These are phyloP conservation scores for Aspidapion aeneum DNA, from an alignment of 2,888 invertebrate species.

Conservation along the genomic window DNA sequence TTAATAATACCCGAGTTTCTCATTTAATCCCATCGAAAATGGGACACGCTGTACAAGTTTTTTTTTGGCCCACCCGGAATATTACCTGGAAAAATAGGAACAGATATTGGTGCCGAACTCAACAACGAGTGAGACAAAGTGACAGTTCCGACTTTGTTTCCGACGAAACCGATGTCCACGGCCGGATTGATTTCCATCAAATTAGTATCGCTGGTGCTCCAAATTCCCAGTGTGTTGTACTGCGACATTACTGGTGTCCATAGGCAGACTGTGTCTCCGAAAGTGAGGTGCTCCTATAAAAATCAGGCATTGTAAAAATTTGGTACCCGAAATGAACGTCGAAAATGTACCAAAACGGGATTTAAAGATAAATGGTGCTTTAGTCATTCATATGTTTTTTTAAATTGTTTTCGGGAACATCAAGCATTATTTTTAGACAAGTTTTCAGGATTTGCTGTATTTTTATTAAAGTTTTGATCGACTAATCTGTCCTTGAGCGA, in stretches of 20 bases:
- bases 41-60: too few relatives aligned
- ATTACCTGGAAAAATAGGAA: conserved; percentile 38
- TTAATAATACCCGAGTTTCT: too few relatives aligned
- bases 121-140: conserved; percentile 42
- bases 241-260: conserved; percentile 47
- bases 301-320: conserved; percentile 9
- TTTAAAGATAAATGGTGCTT: too few relatives aligned
- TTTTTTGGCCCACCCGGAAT: conserved; percentile 37
- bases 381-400: too few relatives aligned
- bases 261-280: conserved; percentile 56
- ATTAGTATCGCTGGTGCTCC: conserved; percentile 44
- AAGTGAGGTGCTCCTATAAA: conserved; percentile 44
- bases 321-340: too few relatives aligned
- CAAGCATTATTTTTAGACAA: too few relatives aligned
- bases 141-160: conserved; percentile 37
- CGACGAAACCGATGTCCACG: conserved; percentile 45
- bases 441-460: too few relatives aligned
- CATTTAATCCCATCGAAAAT: too few relatives aligned
- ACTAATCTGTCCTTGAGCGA: too few relatives aligned
- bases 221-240: conserved; percentile 41
- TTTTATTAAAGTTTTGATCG: too few relatives aligned
- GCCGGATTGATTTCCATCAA: conserved; percentile 41
- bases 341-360: too few relatives aligned
- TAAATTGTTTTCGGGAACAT: too few relatives aligned
- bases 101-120: conserved; percentile 38